Evolutionary conservation across 2,113 vertebrate genomes (phyloP), one percentile per base, ranked within the genome.

Genomic region (Gadus macrocephalus): DNA sequence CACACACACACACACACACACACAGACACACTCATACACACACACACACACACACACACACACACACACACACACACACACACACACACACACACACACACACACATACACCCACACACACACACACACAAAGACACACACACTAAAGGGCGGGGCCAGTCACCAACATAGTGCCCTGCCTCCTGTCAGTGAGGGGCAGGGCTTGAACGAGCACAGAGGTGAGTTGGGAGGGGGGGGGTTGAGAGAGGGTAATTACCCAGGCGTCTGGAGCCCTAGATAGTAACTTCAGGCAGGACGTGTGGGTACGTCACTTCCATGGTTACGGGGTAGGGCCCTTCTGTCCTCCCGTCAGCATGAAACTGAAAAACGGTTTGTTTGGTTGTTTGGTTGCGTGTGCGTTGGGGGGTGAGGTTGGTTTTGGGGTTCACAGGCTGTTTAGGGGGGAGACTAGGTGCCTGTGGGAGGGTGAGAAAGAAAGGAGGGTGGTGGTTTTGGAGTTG

Each of bases 211-310:
- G 53, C n/a, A 20, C 31, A 7, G 55, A 76, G 74, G 74, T 69
- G 74, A 84, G 86, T 25, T 17, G 81, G 83, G 84, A 78, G 74
- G 69, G 74, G 82, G 84, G 70, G 86, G 20, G 27, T 80, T 7
- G 83, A 81, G 79, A 74, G 72, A 78, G 82, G 82, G 69, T 73
- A 91, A 90, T 92, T 90, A 90, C 91, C 90, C 84, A 76, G 70
- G 42, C 85, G 82, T 84, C 75, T 27, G 84, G 53, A 69, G 86
- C 81, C 81, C 83, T 92, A 92, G 87, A 92, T 89, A 82, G 89
- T 90, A 85, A 91, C 89, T 87, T 92, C 90, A 53, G 91, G 90
- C 89, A 92, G 87, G 90, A 92, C 87, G 85, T 91, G 90, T 27
- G 90, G 88, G 73, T 91, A 90, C 68, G 88, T 89, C 83, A 91